phyloP scores from a whole-genome alignment of 2,888 invertebrate genomes.

The Eupithecia pulchellata region DNA sequence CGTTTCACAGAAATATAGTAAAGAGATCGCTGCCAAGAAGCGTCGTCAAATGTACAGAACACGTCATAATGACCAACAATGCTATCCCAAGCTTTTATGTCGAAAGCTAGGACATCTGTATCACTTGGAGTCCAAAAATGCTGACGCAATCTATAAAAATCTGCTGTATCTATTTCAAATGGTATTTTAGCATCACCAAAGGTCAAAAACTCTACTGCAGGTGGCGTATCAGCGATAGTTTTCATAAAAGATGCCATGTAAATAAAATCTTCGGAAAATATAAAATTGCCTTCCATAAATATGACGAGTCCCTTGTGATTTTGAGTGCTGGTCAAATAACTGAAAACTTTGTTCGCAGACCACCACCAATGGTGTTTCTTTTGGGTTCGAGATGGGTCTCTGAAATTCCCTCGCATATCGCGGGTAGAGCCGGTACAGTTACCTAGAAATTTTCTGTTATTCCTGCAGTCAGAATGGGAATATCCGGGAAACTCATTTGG shows the following conservation, averaged over 20 bases:
- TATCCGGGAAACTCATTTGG: conserved; percentile 59
- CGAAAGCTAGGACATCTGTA: conserved; percentile 61
- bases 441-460: conserved; percentile 44
- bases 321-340: conserved; percentile 35
- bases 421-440: conserved; percentile 59
- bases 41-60: conserved; percentile 64
- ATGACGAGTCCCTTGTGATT: conserved; percentile 56
- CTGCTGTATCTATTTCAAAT: conserved; percentile 27
- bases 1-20: conserved; percentile 60
- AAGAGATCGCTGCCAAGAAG: conserved; percentile 64
- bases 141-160: conserved; percentile 51
- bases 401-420: conserved; percentile 58
- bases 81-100: conserved; percentile 59
- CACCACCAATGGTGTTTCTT: conserved; percentile 72
- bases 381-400: conserved; percentile 55
- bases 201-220: conserved; percentile 60
- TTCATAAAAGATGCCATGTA: conserved; percentile 62
- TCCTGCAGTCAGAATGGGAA: conserved; percentile 53
- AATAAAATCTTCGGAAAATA: conserved; percentile 63
- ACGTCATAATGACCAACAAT: conserved; percentile 64
- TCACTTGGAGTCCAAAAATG: conserved; percentile 56
- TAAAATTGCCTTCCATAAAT: conserved; percentile 61
- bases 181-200: conserved; percentile 47
- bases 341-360: conserved; percentile 68
- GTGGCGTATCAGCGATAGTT: conserved; percentile 50